Evolutionary conservation across 2,888 invertebrate species (phyloP).

Genomic region (Phortica okadai): DNA sequence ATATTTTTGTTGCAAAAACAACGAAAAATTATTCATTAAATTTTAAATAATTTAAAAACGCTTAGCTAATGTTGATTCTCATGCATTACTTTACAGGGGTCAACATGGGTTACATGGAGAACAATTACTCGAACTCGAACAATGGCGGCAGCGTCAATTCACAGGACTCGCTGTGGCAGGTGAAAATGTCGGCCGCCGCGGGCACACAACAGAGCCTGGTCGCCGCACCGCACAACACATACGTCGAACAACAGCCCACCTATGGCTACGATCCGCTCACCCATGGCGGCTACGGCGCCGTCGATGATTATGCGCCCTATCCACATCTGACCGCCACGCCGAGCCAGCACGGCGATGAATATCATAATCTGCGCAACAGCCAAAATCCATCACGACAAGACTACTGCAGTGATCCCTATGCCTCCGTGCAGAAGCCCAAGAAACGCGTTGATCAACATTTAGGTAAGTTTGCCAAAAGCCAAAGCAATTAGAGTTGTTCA

Average conservation of each 20-base stretch:
- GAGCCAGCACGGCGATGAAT: constrained; percentile 83
- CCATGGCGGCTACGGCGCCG: constrained; percentile 89
- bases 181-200: constrained; percentile 90
- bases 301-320: constrained; percentile 91
- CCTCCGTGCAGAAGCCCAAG: constrained; percentile 92
- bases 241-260: constrained; percentile 82
- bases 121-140: constrained; percentile 94
- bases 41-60: constrained; percentile 16
- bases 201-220: constrained; percentile 81
- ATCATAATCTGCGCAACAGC: constrained; percentile 83
- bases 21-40: too few relatives aligned
- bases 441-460: constrained; percentile 91
- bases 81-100: constrained; percentile 80
- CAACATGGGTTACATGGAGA: constrained; percentile 93
- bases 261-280: constrained; percentile 87
- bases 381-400: constrained; percentile 92
- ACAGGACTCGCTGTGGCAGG: constrained; percentile 95
- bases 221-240: constrained; percentile 77
- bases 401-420: constrained; percentile 92
- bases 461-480: constrained; percentile 80
- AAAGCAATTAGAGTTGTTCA: not conserved
- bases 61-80: constrained; percentile 15
- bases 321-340: constrained; percentile 85
- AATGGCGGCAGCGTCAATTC: constrained; percentile 97
- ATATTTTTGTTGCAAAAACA: too few relatives aligned